Conservation (phyloP, 2,113 vertebrate genomes). For the Saguinus midas region DNA sequence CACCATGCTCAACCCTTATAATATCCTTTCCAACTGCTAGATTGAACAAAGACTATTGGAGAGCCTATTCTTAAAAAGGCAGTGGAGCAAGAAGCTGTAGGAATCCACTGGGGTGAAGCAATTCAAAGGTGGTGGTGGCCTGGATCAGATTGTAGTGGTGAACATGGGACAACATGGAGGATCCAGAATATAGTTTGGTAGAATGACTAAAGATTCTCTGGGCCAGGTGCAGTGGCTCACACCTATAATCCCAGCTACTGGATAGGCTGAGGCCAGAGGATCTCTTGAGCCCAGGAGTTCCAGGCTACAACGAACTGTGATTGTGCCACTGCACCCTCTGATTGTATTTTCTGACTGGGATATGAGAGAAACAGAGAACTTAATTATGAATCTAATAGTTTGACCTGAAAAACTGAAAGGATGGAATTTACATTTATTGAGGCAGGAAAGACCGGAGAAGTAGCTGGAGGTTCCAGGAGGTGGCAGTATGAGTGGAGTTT, state of each 20-base stretch:
- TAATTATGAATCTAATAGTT: not conserved
- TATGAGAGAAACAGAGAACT: not conserved
- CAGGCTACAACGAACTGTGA: not conserved
- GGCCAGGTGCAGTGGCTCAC: not conserved
- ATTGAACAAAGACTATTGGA: not conserved
- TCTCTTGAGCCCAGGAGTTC: not conserved
- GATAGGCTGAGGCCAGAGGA: not conserved
- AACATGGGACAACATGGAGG: not conserved
- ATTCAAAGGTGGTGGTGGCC: too few species aligned
- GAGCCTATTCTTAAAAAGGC: not conserved
- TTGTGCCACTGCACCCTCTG: not conserved
- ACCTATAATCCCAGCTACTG: not conserved
- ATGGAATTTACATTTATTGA: not conserved
- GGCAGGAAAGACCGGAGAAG: not conserved
- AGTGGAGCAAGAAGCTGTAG: not conserved
- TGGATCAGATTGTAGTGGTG: not conserved
- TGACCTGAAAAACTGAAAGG: not conserved
- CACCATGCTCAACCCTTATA: too few species aligned
- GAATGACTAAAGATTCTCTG: not conserved
- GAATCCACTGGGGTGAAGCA: not conserved
- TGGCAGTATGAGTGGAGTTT: not conserved
- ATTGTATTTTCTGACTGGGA: not conserved
- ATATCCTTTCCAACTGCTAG: not conserved
- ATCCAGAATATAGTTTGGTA: not conserved
- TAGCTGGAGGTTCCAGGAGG: accelerated